A percentile compares a stretch with the other conserved stretches of the same genome.
These are phyloP conservation scores for Bombus superbus DNA, from an alignment of 1,140 invertebrate species.

Conservation along the genomic window DNA sequence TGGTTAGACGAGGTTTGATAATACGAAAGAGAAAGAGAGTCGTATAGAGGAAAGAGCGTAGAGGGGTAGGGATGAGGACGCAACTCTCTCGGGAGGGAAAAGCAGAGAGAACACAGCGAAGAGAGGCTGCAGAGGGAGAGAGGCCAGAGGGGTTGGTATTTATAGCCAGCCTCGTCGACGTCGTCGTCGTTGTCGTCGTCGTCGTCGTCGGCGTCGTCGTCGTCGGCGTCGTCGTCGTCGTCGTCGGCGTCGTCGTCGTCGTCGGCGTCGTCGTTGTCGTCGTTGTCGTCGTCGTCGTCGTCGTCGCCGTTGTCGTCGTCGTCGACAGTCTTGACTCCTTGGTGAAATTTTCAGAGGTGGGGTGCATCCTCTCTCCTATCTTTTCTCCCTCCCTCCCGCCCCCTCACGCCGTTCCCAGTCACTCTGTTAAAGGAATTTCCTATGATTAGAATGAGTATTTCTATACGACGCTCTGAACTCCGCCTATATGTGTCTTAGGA, in stretches of 20 bases:
- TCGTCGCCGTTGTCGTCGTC: conserved; percentile 55
- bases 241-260: conserved; percentile 50
- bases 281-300: conserved; percentile 18
- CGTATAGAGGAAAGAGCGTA: not conserved
- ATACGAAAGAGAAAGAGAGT: conserved; percentile 23
- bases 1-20: conserved; percentile 13
- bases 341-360: conserved; percentile 68
- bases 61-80: conserved; percentile 42
- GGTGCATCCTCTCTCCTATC: conserved; percentile 52
- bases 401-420: conserved; percentile 21
- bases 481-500: conserved; percentile 60
- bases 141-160: conserved; percentile 69
- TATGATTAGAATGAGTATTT: conserved; percentile 80
- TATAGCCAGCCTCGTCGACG: conserved; percentile 68
- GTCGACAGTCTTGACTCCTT: conserved; percentile 68
- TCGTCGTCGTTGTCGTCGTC: conserved; percentile 40
- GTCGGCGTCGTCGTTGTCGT: conserved; percentile 23
- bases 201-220: conserved; percentile 47
- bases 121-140: conserved; percentile 44
- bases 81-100: conserved; percentile 25
- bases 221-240: conserved; percentile 24
- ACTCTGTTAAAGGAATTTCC: conserved; percentile 77
- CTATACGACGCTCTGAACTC: conserved; percentile 71
- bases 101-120: not conserved
- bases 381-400: not conserved